Conservation (phyloP, 2,888 invertebrate genomes). For the Drosophila siamana region DNA sequence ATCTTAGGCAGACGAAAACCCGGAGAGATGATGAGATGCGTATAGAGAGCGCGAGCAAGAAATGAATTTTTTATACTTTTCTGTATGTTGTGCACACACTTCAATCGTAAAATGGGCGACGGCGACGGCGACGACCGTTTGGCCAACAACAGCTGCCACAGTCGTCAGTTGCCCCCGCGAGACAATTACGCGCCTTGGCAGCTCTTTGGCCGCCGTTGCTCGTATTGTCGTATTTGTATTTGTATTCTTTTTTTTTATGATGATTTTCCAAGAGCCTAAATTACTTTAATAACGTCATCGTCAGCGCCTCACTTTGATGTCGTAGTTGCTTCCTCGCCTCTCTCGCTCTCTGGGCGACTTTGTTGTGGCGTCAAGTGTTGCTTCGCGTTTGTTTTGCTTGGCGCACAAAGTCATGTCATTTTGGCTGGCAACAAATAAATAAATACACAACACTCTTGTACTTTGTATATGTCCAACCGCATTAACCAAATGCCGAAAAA, state of each 20-base stretch:
- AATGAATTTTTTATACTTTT: constrained; percentile 34
- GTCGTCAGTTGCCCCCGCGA: constrained; percentile 36
- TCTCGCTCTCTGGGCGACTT: constrained; percentile 41
- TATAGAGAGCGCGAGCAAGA: constrained; percentile 9
- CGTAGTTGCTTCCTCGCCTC: constrained; percentile 18
- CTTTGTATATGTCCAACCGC: constrained; percentile 44
- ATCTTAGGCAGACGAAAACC: constrained; percentile 7
- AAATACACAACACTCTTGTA: constrained; percentile 5
- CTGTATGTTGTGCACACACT: constrained; percentile 44
- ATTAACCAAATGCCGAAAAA: constrained; percentile 40
- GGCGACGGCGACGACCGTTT: constrained; percentile 28
- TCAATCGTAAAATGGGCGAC: constrained; percentile 70
- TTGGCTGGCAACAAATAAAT: constrained; percentile 27
- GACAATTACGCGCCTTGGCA: constrained; percentile 78
- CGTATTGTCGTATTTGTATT: constrained; percentile 3
- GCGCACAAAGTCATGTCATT: constrained; percentile 30
- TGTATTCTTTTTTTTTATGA: constrained; percentile 61
- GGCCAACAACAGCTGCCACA: constrained; percentile 66
- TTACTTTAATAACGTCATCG: constrained; percentile 72
- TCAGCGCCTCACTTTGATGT: constrained; percentile 68
- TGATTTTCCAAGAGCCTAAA: constrained; percentile 77
- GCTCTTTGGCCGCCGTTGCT: constrained; percentile 43
- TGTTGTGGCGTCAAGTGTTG: constrained; percentile 75
- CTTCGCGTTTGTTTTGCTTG: constrained; percentile 25
- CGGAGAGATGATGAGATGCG: background rate